phyloP scores from a whole-genome alignment of 2,113 vertebrate genomes.

The Rhea americana region DNA sequence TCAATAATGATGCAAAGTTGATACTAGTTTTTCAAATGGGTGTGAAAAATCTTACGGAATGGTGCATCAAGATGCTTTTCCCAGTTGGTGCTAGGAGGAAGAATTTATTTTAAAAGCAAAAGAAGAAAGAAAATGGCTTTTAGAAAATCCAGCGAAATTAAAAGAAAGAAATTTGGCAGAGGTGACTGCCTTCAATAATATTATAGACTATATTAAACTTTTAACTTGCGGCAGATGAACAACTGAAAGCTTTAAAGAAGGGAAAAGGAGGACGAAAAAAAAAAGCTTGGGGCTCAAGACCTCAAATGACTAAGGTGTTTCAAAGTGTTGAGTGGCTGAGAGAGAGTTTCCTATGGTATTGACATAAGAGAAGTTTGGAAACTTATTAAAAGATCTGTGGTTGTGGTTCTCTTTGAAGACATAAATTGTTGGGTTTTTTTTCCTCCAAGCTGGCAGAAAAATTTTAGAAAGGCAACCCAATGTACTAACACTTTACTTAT shows the following conservation, averaged over 20 bases:
- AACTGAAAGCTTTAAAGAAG: slow-evolving; percentile 32
- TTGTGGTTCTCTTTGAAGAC: neutral
- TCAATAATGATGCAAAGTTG: neutral
- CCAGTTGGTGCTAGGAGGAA: neutral
- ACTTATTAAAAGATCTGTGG: neutral
- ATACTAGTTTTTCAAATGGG: neutral
- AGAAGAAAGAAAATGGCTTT: neutral
- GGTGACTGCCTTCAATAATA: slow-evolving; percentile 20
- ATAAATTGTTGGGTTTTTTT: no score
- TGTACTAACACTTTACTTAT: neutral
- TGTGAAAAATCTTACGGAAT: slow-evolving; percentile 5
- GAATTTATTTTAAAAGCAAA: neutral
- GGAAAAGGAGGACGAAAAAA: neutral
- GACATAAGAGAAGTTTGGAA: neutral
- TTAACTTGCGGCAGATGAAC: slow-evolving; percentile 24
- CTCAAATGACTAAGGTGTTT: neutral
- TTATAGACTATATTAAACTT: slow-evolving; percentile 20
- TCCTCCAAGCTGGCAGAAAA: neutral
- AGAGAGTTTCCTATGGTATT: neutral
- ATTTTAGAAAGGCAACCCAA: neutral
- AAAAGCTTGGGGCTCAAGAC: neutral
- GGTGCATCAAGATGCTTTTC: neutral
- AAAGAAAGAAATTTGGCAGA: slow-evolving; percentile 37
- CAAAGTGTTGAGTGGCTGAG: neutral
- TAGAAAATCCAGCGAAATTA: slow-evolving; percentile 13